Percentiles rank a stretch among this genome's conserved stretches.
Conservation (phyloP, 2,888 invertebrate genomes). For the Coecobrya sp. region DNA sequence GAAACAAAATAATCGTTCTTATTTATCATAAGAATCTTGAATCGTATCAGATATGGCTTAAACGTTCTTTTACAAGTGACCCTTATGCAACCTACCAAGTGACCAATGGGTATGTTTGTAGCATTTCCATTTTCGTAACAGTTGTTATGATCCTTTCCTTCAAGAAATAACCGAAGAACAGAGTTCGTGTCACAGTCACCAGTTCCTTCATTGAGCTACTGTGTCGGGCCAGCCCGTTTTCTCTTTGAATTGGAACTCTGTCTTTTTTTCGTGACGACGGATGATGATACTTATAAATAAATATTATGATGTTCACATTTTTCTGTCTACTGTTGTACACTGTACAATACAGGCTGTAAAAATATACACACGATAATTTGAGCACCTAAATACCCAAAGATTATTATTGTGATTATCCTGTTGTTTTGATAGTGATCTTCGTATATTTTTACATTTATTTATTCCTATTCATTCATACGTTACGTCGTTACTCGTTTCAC, state of each 20-base stretch:
- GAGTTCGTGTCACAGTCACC: constrained; percentile 5
- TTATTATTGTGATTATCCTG: constrained; percentile 33
- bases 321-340: constrained; percentile 19
- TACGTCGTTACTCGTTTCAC: constrained; percentile 4
- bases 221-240: neutral
- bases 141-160: neutral
- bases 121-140: constrained; percentile 17
- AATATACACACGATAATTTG: neutral
- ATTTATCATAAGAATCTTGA: too few relatives aligned
- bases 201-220: neutral
- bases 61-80: too few relatives aligned
- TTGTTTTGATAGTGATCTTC: constrained; percentile 47
- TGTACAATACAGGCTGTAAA: neutral
- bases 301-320: neutral
- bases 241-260: constrained; percentile 8
- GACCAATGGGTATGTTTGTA: too few relatives aligned
- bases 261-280: constrained; percentile 4
- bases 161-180: too few relatives aligned
- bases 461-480: constrained; percentile 33
- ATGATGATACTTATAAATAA: neutral
- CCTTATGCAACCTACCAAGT: too few relatives aligned
- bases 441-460: neutral
- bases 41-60: too few relatives aligned
- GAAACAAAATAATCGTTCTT: too few relatives aligned
- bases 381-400: neutral